Evolutionary conservation across 1,140 invertebrate species (phyloP).

Genomic region (Planococcus citri): DNA sequence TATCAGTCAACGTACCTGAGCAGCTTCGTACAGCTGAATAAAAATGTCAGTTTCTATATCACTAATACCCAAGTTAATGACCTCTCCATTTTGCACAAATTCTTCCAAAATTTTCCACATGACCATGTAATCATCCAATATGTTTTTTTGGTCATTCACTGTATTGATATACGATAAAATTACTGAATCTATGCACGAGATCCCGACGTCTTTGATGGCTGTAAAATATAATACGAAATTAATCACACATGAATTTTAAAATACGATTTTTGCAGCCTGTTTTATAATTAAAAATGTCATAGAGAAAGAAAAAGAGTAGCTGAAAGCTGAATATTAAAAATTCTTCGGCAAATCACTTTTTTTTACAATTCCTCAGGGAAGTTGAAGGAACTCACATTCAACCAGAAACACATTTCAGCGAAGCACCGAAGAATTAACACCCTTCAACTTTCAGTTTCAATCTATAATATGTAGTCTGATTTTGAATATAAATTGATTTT

Average conservation of each 20-base stretch:
- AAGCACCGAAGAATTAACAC: too few relatives aligned
- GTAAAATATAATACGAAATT: conserved; percentile 31
- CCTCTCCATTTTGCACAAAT: conserved; percentile 47
- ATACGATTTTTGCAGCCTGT: too few relatives aligned
- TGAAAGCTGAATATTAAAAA: too few relatives aligned
- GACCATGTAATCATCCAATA: conserved; percentile 47
- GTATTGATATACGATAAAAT: conserved; percentile 48
- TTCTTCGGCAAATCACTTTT: too few relatives aligned
- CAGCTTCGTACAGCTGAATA: conserved; percentile 58
- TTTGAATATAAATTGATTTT: too few relatives aligned
- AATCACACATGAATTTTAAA: conserved; percentile 15
- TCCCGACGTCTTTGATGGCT: conserved; percentile 51
- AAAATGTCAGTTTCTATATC: conserved; percentile 76
- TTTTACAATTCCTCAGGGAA: too few relatives aligned
- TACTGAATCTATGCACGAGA: conserved; percentile 56
- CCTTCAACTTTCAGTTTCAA: too few relatives aligned
- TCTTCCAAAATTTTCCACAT: conserved; percentile 61
- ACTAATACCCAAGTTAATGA: conserved; percentile 68
- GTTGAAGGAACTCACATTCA: too few relatives aligned
- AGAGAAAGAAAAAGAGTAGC: too few relatives aligned
- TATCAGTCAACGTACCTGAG: conserved; percentile 43
- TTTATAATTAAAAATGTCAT: too few relatives aligned
- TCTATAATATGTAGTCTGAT: too few relatives aligned
- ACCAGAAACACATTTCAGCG: too few relatives aligned
- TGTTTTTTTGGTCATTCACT: conserved; percentile 21